Conservation (phyloP, 2,797 vertebrate species). For the Euphonia xanthogaster region DNA sequence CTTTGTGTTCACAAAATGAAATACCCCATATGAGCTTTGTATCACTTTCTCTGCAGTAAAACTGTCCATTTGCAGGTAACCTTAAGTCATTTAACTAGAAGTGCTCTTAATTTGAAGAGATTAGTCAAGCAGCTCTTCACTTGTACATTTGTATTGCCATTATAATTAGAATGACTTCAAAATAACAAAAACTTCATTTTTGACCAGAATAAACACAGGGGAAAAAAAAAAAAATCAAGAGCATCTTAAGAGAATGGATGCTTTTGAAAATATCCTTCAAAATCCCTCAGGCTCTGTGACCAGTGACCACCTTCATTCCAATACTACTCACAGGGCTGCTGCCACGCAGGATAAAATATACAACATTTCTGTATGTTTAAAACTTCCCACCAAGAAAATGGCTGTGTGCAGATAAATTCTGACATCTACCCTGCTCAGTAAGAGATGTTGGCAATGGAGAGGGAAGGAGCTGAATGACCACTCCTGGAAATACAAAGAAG, state of each 20-base stretch:
- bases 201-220: conserved; percentile 12
- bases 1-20: not conserved
- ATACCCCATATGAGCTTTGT: not conserved
- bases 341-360: not conserved
- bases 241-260: not conserved
- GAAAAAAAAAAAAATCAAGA: not conserved
- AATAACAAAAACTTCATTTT: conserved; percentile 50
- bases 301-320: not conserved
- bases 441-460: not conserved
- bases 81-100: conserved; percentile 59
- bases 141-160: conserved; percentile 36
- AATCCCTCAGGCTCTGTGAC: not conserved
- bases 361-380: not conserved
- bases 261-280: conserved; percentile 16
- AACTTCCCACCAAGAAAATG: not conserved
- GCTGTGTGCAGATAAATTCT: not conserved
- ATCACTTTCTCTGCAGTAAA: not conserved
- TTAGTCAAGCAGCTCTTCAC: conserved; percentile 55
- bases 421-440: not conserved
- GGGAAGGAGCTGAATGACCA: not conserved
- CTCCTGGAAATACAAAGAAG: not conserved
- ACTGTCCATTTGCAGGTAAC: conserved; percentile 47
- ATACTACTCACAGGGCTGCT: not conserved
- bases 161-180: conserved; percentile 57
- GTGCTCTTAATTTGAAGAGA: conserved; percentile 70